These are phyloP conservation scores for Rhynchophorus ferrugineus DNA, from an alignment of 1,140 invertebrate genomes.

Conservation along the genomic window DNA sequence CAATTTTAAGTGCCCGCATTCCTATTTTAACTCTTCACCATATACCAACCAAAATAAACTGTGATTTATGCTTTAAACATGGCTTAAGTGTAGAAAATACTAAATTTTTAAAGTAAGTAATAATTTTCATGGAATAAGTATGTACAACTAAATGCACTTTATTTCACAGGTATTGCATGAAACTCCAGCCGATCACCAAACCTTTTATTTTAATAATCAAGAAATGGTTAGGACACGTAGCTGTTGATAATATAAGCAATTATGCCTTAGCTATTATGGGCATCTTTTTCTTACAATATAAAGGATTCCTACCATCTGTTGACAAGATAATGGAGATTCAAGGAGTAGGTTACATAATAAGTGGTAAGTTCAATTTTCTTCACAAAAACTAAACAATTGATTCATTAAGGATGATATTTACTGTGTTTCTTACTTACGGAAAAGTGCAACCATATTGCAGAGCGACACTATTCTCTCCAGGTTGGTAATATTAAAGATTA, in stretches of 20 bases:
- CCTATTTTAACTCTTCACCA: constrained; percentile 51
- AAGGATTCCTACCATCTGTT: constrained; percentile 32
- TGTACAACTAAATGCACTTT: constrained; percentile 17
- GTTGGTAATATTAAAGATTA: too few species aligned
- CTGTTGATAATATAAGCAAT: constrained; percentile 39
- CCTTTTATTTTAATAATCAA: constrained; percentile 43
- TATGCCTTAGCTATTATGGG: constrained; percentile 42
- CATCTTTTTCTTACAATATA: constrained; percentile 41
- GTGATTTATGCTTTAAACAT: constrained; percentile 51
- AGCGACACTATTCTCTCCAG: too few species aligned
- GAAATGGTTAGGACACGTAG: constrained; percentile 43
- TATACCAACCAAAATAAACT: constrained; percentile 40
- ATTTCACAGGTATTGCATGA: constrained; percentile 39
- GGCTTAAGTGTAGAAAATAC: constrained; percentile 50
- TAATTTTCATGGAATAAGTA: not conserved
- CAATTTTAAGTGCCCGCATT: constrained; percentile 43
- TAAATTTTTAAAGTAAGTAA: constrained; percentile 41
- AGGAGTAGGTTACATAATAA: constrained; percentile 19
- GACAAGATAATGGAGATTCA: constrained; percentile 25
- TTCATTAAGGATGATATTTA: too few species aligned
- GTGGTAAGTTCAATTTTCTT: too few species aligned
- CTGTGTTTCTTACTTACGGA: too few species aligned
- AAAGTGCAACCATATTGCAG: too few species aligned
- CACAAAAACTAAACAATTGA: too few species aligned
- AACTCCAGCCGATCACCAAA: constrained; percentile 36